Evolutionary conservation across 2,113 vertebrate genomes (phyloP).

Genomic region (Athene cunicularia): DNA sequence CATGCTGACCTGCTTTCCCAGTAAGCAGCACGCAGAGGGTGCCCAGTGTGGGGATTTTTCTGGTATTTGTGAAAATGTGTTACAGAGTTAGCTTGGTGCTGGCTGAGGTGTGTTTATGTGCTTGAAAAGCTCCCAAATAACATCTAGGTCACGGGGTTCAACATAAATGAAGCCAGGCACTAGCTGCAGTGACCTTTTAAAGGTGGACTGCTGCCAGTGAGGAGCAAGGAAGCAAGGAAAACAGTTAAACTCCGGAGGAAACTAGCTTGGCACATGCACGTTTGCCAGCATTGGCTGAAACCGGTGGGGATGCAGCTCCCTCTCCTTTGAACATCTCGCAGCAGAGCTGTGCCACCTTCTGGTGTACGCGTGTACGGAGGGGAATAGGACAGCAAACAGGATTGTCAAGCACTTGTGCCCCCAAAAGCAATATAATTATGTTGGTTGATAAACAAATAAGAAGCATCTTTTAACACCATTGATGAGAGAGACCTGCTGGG

Average conservation of each 20-base stretch:
- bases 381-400: neutral
- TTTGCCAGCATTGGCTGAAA: neutral
- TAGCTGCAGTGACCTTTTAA: neutral
- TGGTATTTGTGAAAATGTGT: neutral
- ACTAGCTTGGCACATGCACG: neutral
- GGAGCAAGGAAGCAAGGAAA: neutral
- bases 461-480: neutral
- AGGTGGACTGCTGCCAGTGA: neutral
- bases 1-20: constrained; percentile 93
- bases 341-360: constrained; percentile 13
- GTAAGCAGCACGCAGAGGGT: constrained; percentile 64
- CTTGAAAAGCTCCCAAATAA: neutral
- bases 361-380: neutral
- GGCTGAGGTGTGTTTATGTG: neutral
- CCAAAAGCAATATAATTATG: neutral
- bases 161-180: neutral
- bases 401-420: neutral
- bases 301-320: neutral
- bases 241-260: neutral
- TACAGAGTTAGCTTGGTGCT: neutral
- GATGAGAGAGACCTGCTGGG: neutral
- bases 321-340: neutral
- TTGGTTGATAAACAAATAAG: neutral
- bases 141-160: neutral
- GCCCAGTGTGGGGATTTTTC: neutral